Evolutionary conservation across 1,140 invertebrate species (phyloP), one percentile per base, ranked within the genome.

Genomic region (Diabrotica undecimpunctata): DNA sequence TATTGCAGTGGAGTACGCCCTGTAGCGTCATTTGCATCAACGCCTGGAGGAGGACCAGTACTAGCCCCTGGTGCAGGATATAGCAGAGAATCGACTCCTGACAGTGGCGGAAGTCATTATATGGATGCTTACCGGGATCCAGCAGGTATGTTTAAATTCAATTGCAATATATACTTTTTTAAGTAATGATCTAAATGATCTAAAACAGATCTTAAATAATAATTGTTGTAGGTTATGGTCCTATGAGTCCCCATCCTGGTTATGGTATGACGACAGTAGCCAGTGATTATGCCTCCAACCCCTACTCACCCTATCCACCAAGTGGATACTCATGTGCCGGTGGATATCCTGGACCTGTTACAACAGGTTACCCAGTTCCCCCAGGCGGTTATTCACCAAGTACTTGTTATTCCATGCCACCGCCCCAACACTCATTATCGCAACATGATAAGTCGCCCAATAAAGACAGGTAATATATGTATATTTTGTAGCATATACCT

Each of bases 381-480:
- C 88, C 89, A 50, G 85, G 88, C 51, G 87, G 87, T 35, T 93
- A 92, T 78, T 85, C 86, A 10, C 87, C 88, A 39, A 80, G 85
- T 60, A 83, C 89, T 37, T 93, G 90, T 78, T 93, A 93, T 80
- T 88, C 87, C 60, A 93, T 93, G 90, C 90, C 90, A 67, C 90
- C 90, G 35, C 89, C 90, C 14, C 84, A 85, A 66, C 83, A 85
- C 70, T 83, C 83, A 10, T 86, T 90, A 70, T 83, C 86, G 39
- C 85, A 88, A 69, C 88, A 88, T 65, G 87, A 88, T 46, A 91
- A 91, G 75, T 82, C 84, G 6, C 78, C 83, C 25, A 86, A 86
- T 76, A 92, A 87, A 74, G 85, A 93, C 73, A 87, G 87, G 70
- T 71, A 53, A 68, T 46, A 46, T 46, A 25, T 25, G 25, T 1